A percentile compares a stretch with the other conserved stretches of the same genome.
These are phyloP conservation scores for Melanargia galathea DNA, from an alignment of 2,888 invertebrate genomes.

Conservation along the genomic window DNA sequence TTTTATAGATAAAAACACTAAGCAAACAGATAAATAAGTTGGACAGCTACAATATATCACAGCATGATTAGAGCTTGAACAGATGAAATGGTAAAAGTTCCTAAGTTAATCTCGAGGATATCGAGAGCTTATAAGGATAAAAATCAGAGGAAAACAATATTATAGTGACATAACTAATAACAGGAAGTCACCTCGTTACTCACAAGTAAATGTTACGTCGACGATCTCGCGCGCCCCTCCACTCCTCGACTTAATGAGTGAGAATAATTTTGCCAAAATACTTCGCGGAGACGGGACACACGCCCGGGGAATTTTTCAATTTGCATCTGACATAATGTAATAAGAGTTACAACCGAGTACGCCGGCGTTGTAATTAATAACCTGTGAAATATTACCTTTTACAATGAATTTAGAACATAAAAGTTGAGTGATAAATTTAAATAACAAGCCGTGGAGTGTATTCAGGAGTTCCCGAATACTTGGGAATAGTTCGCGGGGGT, in stretches of 20 bases:
- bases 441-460: slow-evolving; percentile 70
- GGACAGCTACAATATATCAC: background rate
- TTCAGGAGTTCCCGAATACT: slow-evolving; percentile 68
- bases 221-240: slow-evolving; percentile 77
- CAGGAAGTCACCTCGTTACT: slow-evolving; percentile 80
- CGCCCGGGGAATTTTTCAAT: slow-evolving; percentile 82
- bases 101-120: slow-evolving; percentile 24
- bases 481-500: slow-evolving; percentile 75
- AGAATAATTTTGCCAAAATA: slow-evolving; percentile 82
- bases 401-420: slow-evolving; percentile 81
- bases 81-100: slow-evolving; percentile 22
- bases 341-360: slow-evolving; percentile 81
- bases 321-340: slow-evolving; percentile 82
- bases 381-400: slow-evolving; percentile 81
- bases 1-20: background rate
- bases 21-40: slow-evolving; percentile 1
- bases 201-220: slow-evolving; percentile 78
- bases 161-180: slow-evolving; percentile 77
- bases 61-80: slow-evolving; percentile 14
- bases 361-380: slow-evolving; percentile 80
- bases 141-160: slow-evolving; percentile 69
- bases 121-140: slow-evolving; percentile 15
- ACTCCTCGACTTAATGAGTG: slow-evolving; percentile 80
- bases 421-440: slow-evolving; percentile 82
- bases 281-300: slow-evolving; percentile 80